These are phyloP conservation scores for Tetrapedia diversipes DNA, from an alignment of 2,888 invertebrate species.

Conservation along the genomic window DNA sequence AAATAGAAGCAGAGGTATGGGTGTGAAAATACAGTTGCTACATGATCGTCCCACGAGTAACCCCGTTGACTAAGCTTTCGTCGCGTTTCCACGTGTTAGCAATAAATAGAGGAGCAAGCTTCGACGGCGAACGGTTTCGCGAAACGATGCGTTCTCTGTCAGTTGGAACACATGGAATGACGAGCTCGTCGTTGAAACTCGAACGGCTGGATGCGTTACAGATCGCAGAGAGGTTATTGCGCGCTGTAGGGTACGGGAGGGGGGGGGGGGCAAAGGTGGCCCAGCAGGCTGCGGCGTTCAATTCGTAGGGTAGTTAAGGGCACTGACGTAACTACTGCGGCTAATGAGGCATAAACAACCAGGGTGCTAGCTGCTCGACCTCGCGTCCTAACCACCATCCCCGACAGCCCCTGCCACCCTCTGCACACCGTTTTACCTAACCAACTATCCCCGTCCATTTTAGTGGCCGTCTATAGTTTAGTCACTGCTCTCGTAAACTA, in stretches of 20 bases:
- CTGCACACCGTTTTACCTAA: slow-evolving; percentile 39
- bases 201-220: slow-evolving; percentile 45
- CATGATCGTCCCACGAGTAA: too few relatives aligned
- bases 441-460: slow-evolving; percentile 66
- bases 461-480: slow-evolving; percentile 73
- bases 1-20: too few relatives aligned
- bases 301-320: slow-evolving; percentile 76
- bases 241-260: slow-evolving; percentile 50
- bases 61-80: too few relatives aligned
- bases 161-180: slow-evolving; percentile 41
- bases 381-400: slow-evolving; percentile 57
- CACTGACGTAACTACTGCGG: slow-evolving; percentile 75
- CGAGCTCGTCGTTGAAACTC: slow-evolving; percentile 4
- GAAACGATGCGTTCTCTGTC: slow-evolving; percentile 1
- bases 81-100: too few relatives aligned
- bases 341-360: slow-evolving; percentile 79
- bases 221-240: slow-evolving; percentile 54
- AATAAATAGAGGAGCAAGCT: background rate
- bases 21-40: too few relatives aligned
- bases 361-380: slow-evolving; percentile 63
- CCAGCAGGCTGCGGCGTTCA: slow-evolving; percentile 63
- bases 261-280: too few relatives aligned
- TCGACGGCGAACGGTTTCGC: slow-evolving; percentile 16
- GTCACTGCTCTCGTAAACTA: slow-evolving; percentile 74
- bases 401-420: slow-evolving; percentile 40